Base-by-base conservation (phyloP, 2,888 invertebrate genomes). In the Anodontia alba region DNA sequence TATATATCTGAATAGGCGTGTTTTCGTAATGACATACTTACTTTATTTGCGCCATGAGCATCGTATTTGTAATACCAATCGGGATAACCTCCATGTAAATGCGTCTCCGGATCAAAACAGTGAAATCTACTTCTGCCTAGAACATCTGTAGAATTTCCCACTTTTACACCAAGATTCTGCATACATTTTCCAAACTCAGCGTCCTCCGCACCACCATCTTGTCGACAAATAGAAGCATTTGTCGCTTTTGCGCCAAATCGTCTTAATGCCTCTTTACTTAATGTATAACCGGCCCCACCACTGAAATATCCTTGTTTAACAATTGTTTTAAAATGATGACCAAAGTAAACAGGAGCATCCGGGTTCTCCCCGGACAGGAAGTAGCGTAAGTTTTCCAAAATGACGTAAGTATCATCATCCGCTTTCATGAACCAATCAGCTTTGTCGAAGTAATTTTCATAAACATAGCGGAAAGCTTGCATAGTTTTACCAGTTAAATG, bases 381-480 rank as follows among this genome's bases (percentile, higher is more conserved):
- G 92, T 97, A 97, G 17, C 99, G 96, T 68, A 99, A 95, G 94
- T 99, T 99, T 95, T 99, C 99, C 62, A 99, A 96, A 51, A 99
- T 96, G 38, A 99, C 98, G 94, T 98, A 99, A 96, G 99, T 99
- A 93, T 99, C 99, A 94, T 99, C 99, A 92, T 99, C 99, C 26
- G 99, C 99, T 95, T 99, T 99, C 91, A 99, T 95, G 94, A 99
- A 99, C 98, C 98, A 99, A 95, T 99, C 99, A 1, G 97, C 97
- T 75, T 98, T 96, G 88, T 98, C 96, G 73, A 96, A 95, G 94
- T 98, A 91, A 70, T 98, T 95, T 87, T 97, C 96, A 93, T 98
- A 97, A 36, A 98, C 96, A 92, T 98, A 98, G 89, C 96, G 96
- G 94, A 98, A 98, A 0, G 98, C 98, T 90, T 97, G 97, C 95